Conservation (phyloP, 2,797 vertebrate species). For the Centroberyx gerrardi region DNA sequence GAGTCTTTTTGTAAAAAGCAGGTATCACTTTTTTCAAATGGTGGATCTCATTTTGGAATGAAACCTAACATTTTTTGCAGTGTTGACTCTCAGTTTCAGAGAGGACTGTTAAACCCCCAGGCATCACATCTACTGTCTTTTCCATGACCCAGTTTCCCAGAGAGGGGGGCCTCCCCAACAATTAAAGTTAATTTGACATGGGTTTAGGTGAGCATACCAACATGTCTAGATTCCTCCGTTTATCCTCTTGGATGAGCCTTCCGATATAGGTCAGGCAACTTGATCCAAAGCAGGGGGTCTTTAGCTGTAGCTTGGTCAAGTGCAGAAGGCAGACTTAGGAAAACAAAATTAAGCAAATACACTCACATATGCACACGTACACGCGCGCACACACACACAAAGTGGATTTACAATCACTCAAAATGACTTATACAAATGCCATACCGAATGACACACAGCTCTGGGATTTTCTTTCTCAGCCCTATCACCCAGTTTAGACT, state of each 20-base stretch:
- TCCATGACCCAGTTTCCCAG: constrained; percentile 32
- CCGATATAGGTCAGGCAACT: constrained; percentile 41
- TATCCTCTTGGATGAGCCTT: constrained; percentile 43
- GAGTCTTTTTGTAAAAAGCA: no score
- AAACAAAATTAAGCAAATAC: constrained; percentile 3
- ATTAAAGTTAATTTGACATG: constrained; percentile 46
- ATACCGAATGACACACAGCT: no score
- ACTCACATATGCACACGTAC: not conserved
- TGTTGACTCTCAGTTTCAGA: not conserved
- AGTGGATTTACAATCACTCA: not conserved
- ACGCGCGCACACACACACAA: not conserved
- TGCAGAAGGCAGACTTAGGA: not conserved
- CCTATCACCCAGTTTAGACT: not conserved
- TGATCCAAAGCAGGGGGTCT: constrained; percentile 31
- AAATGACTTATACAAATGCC: no score
- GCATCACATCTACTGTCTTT: not conserved
- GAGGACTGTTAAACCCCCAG: not conserved
- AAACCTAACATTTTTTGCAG: no score
- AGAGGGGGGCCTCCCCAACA: constrained; percentile 11
- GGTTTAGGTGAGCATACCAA: constrained; percentile 49
- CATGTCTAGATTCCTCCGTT: constrained; percentile 42
- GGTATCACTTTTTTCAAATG: no score
- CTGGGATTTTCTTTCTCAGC: no score
- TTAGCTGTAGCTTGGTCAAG: not conserved
- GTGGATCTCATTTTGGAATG: not conserved